A percentile compares a stretch with the other conserved stretches of the same genome.
These are phyloP conservation scores for Amblyjoppa fuscipennis DNA, from an alignment of 2,888 invertebrate genomes.

Conservation along the genomic window DNA sequence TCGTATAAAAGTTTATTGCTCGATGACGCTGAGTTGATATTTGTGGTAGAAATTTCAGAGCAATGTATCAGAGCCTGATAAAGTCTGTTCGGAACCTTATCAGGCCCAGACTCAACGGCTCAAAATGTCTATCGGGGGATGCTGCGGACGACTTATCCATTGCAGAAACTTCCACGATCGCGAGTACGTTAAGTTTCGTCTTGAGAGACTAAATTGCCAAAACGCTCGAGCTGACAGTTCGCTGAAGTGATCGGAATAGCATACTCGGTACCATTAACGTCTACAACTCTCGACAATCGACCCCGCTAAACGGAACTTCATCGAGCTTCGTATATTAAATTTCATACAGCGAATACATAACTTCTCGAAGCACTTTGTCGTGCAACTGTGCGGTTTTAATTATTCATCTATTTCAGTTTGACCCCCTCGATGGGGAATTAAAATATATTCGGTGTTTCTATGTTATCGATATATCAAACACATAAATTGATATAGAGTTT, in stretches of 20 bases:
- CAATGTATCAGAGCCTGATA: too few relatives aligned
- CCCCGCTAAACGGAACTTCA: background rate
- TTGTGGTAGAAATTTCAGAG: too few relatives aligned
- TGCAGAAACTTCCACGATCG: background rate
- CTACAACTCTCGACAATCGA: conserved; percentile 13
- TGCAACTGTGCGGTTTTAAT: background rate
- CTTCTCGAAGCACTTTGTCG: background rate
- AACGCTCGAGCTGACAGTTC: background rate
- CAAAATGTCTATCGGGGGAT: background rate
- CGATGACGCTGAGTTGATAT: background rate
- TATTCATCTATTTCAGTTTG: background rate
- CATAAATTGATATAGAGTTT: too few relatives aligned
- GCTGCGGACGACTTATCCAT: background rate
- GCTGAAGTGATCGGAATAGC: background rate
- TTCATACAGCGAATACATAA: background rate
- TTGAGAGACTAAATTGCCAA: background rate
- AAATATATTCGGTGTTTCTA: too few relatives aligned
- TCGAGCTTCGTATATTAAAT: background rate
- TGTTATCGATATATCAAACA: too few relatives aligned
- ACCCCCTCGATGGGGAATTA: background rate
- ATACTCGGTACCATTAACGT: background rate
- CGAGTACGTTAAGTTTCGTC: background rate
- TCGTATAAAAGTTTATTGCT: background rate
- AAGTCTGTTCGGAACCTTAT: too few relatives aligned
- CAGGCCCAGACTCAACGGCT: too few relatives aligned